Evolutionary conservation across 2,797 vertebrate species (phyloP), one percentile per base, ranked within the genome.

Genomic region (Iguana delicatissima): DNA sequence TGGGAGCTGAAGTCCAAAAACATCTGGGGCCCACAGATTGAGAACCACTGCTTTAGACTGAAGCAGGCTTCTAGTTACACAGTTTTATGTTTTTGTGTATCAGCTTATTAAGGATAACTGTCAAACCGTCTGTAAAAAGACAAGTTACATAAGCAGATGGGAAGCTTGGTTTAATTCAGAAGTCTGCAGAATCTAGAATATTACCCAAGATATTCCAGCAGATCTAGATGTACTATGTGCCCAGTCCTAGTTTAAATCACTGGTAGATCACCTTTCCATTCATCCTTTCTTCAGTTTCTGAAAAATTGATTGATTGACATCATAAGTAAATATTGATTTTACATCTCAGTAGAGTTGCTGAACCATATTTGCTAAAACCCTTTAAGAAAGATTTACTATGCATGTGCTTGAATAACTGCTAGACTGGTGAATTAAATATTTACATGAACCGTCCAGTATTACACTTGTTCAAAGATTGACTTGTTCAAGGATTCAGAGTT

Each of bases 301-400:
- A 35, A 80, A 22, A 88, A 88, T 5, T 42, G 64, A 14, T 88
- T 73, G 50, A 35, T 42, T 62, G 85, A 62, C 72, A 74, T 74
- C 1, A 2, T 80, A 86, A 80, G 67, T 80, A 69, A 26, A 62
- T 42, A 26, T 10, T 64, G 52, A 38, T 42, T 81, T 73, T 55
- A 81, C 64, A 81, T 88, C n/a, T 72, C 62, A 50, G 42, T 86
- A 22, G n/a, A 62, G 62, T 35, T 76, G 35, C 3, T 59, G 59
- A 86, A 9, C n/a, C 10, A 77, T 24, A 24, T 73, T 76, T 57
- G 38, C 72, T 57, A 29, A 57, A 59, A 13, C 24, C 38, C 79
- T 38, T 80, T 88, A 77, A 81, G 24, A 52, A 81, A 64, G 32
- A 69, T 88, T 18, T 72, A 20, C 64, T 82, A 42, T 81, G 57